Evolutionary conservation across 2,888 invertebrate species (phyloP).

Genomic region (Athalia circularis): DNA sequence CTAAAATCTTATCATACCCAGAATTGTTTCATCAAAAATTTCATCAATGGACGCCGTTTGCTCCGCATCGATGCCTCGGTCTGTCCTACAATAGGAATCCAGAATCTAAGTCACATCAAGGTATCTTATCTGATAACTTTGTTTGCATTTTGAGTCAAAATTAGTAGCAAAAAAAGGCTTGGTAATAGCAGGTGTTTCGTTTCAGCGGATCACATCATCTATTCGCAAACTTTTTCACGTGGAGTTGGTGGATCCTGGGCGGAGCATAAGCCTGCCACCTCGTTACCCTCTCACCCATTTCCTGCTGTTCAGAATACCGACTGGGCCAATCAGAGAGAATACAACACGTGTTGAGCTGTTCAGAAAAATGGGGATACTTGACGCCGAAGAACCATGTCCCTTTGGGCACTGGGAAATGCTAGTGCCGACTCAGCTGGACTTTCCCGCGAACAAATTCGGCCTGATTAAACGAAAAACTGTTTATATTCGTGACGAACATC

Average conservation of each 20-base stretch:
- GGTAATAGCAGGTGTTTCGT: background rate
- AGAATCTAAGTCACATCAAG: slow-evolving; percentile 52
- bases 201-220: slow-evolving; percentile 62
- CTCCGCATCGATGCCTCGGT: slow-evolving; percentile 51
- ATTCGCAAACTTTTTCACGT: slow-evolving; percentile 73
- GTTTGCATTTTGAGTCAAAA: background rate
- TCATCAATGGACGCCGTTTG: slow-evolving; percentile 56
- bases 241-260: slow-evolving; percentile 72
- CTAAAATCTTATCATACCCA: slow-evolving; percentile 19
- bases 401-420: slow-evolving; percentile 76
- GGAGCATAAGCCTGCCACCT: slow-evolving; percentile 74
- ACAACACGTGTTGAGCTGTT: slow-evolving; percentile 75
- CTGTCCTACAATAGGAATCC: slow-evolving; percentile 54
- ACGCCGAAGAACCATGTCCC: slow-evolving; percentile 69
- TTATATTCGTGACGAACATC: slow-evolving; percentile 5
- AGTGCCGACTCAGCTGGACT: slow-evolving; percentile 45
- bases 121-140: slow-evolving; percentile 42
- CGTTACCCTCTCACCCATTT: slow-evolving; percentile 75
- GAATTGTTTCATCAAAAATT: slow-evolving; percentile 54
- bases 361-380: slow-evolving; percentile 76
- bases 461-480: slow-evolving; percentile 45
- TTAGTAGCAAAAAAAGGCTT: background rate
- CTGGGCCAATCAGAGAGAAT: slow-evolving; percentile 75
- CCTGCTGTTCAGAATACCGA: slow-evolving; percentile 75
- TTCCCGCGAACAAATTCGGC: slow-evolving; percentile 53